Evolutionary conservation across 2,888 invertebrate species (phyloP), one percentile per base, ranked within the genome.

Genomic region (Limnephilus lunatus): DNA sequence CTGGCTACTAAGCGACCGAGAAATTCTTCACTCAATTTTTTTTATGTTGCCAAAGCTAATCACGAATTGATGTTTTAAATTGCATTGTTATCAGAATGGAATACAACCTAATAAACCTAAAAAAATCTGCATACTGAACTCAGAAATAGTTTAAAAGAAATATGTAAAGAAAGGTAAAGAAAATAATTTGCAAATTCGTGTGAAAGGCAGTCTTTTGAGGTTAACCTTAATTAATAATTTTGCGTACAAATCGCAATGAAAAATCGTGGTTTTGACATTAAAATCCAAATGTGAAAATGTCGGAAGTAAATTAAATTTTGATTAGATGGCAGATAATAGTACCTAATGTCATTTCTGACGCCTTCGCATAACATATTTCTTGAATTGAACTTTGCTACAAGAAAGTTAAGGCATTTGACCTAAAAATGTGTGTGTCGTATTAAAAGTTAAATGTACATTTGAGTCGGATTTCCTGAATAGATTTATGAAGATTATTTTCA

Each of bases 191-290:
- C 25, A 68, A 68, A 68, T 25, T 68, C 68, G n/a, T 4, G 68
- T 68, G 68, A 68, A 68, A 25, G 7, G 25, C 2, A 2, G 68
- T 68, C 68, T 68, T 68, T 68, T n/a, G 68, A 68, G 68, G 68
- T 68, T 68, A 68, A 2, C 68, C 68, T 68, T 68, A 68, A 68
- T 68, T 25, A 68, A n/a, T 68, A 68, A 9, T 9, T 68, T 25
- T 25, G n/a, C 9, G 19, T 68, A 68, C 68, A 68, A 68, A 68
- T 68, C 25, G 32, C 32, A 83, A 83, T 83, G 83, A 83, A 83
- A 83, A 83, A 83, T 83, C 83, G 83, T 83, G 83, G 83, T 83
- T 83, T 32, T 19, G 4, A 19, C 35, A 83, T 83, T 83, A 83
- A 35, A 83, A 83, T 83, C 19, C 11, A 83, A 39, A 83, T 11